Percentiles rank a stretch among this genome's conserved stretches.
Conservation (phyloP, 2,113 vertebrate genomes). For the Agelaius tricolor region DNA sequence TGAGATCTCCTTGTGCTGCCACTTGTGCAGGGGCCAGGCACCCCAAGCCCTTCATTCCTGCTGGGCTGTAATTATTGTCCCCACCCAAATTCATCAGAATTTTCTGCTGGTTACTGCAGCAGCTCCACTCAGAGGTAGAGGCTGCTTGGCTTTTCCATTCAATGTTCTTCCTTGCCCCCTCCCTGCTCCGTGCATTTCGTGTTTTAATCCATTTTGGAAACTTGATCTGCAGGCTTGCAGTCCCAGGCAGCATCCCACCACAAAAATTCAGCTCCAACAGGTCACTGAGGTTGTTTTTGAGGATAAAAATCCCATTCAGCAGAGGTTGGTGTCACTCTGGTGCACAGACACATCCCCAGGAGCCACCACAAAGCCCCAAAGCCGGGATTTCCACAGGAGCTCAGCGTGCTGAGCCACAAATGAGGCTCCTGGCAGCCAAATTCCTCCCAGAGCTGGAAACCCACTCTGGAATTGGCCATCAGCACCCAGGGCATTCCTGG, state of each 20-base stretch:
- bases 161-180: neutral
- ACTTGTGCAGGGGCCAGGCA: neutral
- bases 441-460: neutral
- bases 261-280: neutral
- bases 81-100: conserved; percentile 56
- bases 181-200: neutral
- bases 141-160: neutral
- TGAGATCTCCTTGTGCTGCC: conserved; percentile 45
- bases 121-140: neutral
- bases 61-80: conserved; percentile 42
- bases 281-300: neutral
- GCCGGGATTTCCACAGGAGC: too few relatives aligned
- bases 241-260: neutral
- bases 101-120: conserved; percentile 26
- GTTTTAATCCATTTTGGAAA: neutral
- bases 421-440: neutral
- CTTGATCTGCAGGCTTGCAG: neutral
- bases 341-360: too few relatives aligned
- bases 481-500: neutral
- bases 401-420: neutral
- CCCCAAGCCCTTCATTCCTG: conserved; percentile 40
- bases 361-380: neutral
- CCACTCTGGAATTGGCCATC: neutral
- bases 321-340: neutral
- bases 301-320: neutral